phyloP scores from a whole-genome alignment of 2,113 vertebrate genomes.

The Mustela nigripes region DNA sequence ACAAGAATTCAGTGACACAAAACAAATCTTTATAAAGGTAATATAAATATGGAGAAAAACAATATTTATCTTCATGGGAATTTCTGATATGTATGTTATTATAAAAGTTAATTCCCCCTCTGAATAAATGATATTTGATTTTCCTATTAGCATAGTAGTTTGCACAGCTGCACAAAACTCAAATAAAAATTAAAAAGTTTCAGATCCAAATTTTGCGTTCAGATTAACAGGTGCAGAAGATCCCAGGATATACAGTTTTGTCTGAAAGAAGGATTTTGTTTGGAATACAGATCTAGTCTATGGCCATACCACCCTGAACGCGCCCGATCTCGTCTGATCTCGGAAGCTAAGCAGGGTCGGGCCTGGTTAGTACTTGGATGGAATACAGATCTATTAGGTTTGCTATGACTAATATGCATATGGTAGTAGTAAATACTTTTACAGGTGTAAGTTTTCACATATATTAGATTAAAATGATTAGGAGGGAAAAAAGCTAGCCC shows the following conservation, averaged over 20 bases:
- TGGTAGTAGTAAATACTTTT: not conserved
- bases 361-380: not conserved
- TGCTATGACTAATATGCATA: not conserved
- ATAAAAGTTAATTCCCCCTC: constrained; percentile 70
- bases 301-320: too few species aligned
- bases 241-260: not conserved
- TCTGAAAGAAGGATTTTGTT: constrained; percentile 11
- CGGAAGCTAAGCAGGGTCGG: too few species aligned
- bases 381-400: constrained; percentile 3
- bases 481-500: not conserved
- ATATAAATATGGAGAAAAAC: constrained; percentile 51
- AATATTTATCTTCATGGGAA: constrained; percentile 63
- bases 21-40: constrained; percentile 67
- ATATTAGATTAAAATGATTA: not conserved
- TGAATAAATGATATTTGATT: constrained; percentile 76
- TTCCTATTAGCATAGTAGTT: constrained; percentile 66
- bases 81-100: constrained; percentile 73
- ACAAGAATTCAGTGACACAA: constrained; percentile 61
- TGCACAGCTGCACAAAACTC: constrained; percentile 71
- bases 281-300: not conserved
- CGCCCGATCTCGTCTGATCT: too few species aligned
- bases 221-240: constrained; percentile 28
- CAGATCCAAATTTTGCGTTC: constrained; percentile 59
- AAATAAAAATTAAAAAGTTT: constrained; percentile 60
- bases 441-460: not conserved